These are phyloP conservation scores for Melipona bicolor DNA, from an alignment of 2,888 invertebrate species.

Conservation along the genomic window DNA sequence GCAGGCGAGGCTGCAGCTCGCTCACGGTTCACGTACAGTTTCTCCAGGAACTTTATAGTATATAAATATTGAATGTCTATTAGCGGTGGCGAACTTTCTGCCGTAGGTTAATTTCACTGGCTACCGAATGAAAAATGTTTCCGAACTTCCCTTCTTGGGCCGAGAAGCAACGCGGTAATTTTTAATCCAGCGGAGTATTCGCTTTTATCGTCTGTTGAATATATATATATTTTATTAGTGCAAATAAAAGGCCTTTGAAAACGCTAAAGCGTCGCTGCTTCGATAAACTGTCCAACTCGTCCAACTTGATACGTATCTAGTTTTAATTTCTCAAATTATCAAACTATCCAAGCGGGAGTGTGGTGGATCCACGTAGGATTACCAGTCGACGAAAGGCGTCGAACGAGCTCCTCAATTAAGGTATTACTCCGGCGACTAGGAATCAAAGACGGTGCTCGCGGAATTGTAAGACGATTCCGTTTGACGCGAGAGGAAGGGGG, in stretches of 20 bases:
- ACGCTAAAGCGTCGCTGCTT: no score
- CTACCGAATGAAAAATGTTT: neutral
- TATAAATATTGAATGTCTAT: slow-evolving; percentile 57
- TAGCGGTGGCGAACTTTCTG: slow-evolving; percentile 10
- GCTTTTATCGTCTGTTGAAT: neutral
- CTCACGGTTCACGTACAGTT: neutral
- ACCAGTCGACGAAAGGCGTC: neutral
- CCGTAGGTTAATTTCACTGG: slow-evolving; percentile 22
- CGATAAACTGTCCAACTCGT: no score
- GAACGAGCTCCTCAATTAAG: slow-evolving; percentile 39
- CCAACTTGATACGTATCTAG: no score
- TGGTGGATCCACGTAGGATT: no score
- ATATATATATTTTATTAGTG: no score
- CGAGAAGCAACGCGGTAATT: no score
- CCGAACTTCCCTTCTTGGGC: neutral
- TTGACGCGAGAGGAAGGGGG: neutral
- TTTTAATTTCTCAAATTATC: no score
- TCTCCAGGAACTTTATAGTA: slow-evolving; percentile 23
- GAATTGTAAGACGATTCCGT: slow-evolving; percentile 25
- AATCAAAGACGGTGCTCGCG: slow-evolving; percentile 8
- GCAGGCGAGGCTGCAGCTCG: neutral
- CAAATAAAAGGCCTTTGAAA: no score
- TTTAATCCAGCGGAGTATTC: neutral
- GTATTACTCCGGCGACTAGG: slow-evolving; percentile 26
- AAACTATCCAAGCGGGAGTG: no score